Evolutionary conservation across 1,140 invertebrate species (phyloP), one percentile per base, ranked within the genome.

Genomic region (Sweltsa coloradensis): DNA sequence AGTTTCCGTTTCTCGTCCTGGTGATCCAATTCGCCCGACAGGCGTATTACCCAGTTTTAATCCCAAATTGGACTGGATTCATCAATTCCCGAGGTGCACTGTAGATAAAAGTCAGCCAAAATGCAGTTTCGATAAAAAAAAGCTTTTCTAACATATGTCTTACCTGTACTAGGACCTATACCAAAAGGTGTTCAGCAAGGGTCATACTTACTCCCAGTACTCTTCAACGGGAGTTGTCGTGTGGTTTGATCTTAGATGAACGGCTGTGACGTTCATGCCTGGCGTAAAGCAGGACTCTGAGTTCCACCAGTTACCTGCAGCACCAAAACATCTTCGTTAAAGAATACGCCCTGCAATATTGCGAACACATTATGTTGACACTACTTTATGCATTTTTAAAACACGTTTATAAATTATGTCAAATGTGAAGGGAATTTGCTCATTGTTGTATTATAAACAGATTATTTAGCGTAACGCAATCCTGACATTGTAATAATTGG

Each of bases 241-340:
- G 27, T 61, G 56, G 39, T 56, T 58, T 2, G 54, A 11, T 16
- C 41, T n/a, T 22, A 18, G 36, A 42, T 55, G 39, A 9, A 51
- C 31, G 21, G 49, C 14, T 11, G 51, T 53, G 2, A 43, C 45
- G 43, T 60, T 58, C 55, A 41, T 59, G 54, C 16, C 47, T 21
- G 4, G 44, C n/a, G 61, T 56, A 44, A 55, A 67, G 55, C 75
- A 77, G 25, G 61, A 52, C 2, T 64, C 51, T 0, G 68, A 71
- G 54, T 77, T 77, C 74, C 74, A 76, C 62, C 64, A 66, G 50
- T 77, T 76, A 46, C 57, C 72, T 76, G 41, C 49, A 69, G 63
- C 50, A 53, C 24, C 19, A 55, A 47, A 52, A 41, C 41, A 36
- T n/a, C n/a, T n/a, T n/a, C n/a, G n/a, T n/a, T n/a, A n/a, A n/a